These are phyloP conservation scores for Scomberomorus guttatus DNA, from an alignment of 2,797 vertebrate species.

Conservation along the genomic window DNA sequence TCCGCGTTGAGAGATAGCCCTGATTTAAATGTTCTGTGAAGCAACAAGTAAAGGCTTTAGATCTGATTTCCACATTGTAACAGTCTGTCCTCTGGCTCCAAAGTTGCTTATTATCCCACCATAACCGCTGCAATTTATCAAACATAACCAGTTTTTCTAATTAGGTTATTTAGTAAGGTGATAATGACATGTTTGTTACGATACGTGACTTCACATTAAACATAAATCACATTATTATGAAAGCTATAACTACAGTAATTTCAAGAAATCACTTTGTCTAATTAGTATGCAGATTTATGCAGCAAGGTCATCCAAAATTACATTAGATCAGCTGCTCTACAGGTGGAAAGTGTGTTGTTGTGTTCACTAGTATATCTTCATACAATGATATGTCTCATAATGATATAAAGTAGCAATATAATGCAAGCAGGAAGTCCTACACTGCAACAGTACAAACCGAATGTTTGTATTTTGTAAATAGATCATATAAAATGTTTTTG, in stretches of 20 bases:
- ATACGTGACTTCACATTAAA: neutral
- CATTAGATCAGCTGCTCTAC: slow-evolving; percentile 6
- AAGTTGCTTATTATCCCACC: neutral
- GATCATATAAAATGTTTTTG: neutral
- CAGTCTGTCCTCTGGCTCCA: neutral
- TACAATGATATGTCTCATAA: neutral
- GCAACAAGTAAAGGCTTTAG: slow-evolving; percentile 8
- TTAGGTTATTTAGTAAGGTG: neutral
- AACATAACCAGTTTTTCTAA: slow-evolving; percentile 24
- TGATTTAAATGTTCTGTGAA: slow-evolving; percentile 9
- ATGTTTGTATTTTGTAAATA: neutral
- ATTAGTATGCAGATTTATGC: slow-evolving; percentile 30
- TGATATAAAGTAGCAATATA: too few species aligned
- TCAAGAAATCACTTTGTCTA: slow-evolving; percentile 11
- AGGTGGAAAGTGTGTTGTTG: neutral
- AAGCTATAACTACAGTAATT: slow-evolving; percentile 1
- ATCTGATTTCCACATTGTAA: neutral
- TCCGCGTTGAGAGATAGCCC: neutral
- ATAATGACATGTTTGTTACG: slow-evolving; percentile 3
- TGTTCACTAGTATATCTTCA: neutral
- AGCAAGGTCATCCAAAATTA: neutral
- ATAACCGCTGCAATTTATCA: slow-evolving; percentile 16
- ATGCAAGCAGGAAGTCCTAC: neutral
- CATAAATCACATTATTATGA: neutral
- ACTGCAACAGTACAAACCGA: neutral